Evolutionary conservation across 2,888 invertebrate genomes (phyloP).

Genomic region (Idaea biselata): DNA sequence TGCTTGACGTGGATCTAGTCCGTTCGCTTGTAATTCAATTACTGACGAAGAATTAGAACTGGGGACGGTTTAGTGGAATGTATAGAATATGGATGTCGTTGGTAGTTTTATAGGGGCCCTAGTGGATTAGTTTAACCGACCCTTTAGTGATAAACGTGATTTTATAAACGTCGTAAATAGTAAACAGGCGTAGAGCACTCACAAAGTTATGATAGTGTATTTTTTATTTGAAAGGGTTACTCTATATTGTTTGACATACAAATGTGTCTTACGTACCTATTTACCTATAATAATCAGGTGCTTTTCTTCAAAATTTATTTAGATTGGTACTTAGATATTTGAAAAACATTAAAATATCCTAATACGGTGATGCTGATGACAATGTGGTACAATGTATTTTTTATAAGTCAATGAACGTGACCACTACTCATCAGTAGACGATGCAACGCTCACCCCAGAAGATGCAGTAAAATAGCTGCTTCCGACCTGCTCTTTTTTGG

Average conservation of each 20-base stretch:
- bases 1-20: constrained; percentile 31
- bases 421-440: too few relatives aligned
- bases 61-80: constrained; percentile 25
- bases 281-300: too few relatives aligned
- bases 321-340: too few relatives aligned
- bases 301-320: too few relatives aligned
- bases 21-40: constrained; percentile 63
- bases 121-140: neutral
- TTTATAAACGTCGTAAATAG: neutral
- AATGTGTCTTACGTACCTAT: neutral
- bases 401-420: too few relatives aligned
- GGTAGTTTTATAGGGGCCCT: neutral
- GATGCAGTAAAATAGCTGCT: too few relatives aligned
- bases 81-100: neutral
- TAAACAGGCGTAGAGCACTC: neutral
- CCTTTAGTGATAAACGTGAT: neutral
- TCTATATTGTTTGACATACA: constrained; percentile 2
- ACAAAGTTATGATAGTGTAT: neutral
- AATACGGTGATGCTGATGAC: too few relatives aligned
- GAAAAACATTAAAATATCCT: too few relatives aligned
- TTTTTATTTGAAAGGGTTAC: constrained; percentile 6
- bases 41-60: constrained; percentile 55
- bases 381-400: too few relatives aligned
- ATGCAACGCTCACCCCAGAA: too few relatives aligned
- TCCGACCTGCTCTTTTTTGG: too few relatives aligned